Evolutionary conservation across 2,113 vertebrate species (phyloP).

Genomic region (Falcunculus frontatus): DNA sequence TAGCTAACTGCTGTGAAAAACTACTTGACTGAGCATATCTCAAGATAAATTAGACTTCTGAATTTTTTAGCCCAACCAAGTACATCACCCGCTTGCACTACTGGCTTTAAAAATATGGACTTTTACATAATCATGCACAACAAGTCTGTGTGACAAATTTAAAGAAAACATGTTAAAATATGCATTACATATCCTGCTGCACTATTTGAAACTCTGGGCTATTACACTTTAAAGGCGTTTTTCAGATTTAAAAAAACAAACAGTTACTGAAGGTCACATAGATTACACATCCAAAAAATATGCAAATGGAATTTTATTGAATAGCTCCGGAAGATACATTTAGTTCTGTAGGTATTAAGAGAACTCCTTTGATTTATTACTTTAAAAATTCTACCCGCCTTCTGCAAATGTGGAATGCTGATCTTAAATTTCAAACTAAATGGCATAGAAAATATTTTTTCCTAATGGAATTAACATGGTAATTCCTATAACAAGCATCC

Average conservation of each 20-base stretch:
- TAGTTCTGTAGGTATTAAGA: background rate
- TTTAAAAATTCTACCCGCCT: background rate
- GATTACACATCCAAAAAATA: conserved; percentile 3
- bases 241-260: conserved; percentile 47
- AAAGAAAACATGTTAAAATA: conserved; percentile 54
- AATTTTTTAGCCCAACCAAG: background rate
- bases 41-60: conserved; percentile 45
- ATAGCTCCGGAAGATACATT: background rate
- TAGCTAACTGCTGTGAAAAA: conserved; percentile 55
- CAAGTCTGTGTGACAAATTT: conserved; percentile 21
- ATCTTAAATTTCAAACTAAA: background rate
- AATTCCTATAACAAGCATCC: background rate
- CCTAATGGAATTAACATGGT: background rate
- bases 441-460: background rate
- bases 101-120: background rate
- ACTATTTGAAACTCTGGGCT: conserved; percentile 29
- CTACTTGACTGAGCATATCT: conserved; percentile 25
- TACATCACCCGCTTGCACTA: background rate
- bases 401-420: background rate
- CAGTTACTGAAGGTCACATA: background rate
- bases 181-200: conserved; percentile 22
- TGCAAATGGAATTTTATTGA: background rate
- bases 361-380: background rate
- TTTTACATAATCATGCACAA: background rate
- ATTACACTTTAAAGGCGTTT: conserved; percentile 17